Evolutionary conservation across 2,113 vertebrate genomes (phyloP).

Genomic region (Cnemophilus loriae): DNA sequence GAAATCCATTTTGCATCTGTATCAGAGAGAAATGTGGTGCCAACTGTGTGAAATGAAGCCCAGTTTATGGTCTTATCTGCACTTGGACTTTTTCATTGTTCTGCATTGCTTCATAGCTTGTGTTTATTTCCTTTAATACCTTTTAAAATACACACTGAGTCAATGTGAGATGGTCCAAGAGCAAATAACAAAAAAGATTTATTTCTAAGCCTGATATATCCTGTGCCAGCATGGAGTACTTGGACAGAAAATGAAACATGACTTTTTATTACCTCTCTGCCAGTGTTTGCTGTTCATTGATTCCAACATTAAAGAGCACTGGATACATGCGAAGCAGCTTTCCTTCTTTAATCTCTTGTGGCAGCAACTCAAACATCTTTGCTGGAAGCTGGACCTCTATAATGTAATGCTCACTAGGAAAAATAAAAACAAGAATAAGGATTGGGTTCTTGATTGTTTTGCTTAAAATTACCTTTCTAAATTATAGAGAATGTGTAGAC

Average conservation of each 20-base stretch:
- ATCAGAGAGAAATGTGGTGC: background rate
- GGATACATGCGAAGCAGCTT: conserved; percentile 84
- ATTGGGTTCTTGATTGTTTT: background rate
- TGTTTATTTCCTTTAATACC: background rate
- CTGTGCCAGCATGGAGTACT: background rate
- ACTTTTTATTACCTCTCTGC: conserved; percentile 86
- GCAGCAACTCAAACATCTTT: conserved; percentile 84
- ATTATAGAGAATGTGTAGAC: background rate
- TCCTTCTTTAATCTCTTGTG: conserved; percentile 89
- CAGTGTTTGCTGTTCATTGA: conserved; percentile 97
- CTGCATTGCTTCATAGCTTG: background rate
- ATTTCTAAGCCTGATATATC: background rate
- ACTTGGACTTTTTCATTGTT: background rate
- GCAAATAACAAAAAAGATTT: background rate
- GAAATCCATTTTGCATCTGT: background rate
- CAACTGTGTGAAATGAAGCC: background rate
- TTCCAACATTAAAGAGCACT: conserved; percentile 94
- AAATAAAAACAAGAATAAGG: background rate
- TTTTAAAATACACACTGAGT: background rate
- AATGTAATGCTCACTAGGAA: conserved; percentile 84
- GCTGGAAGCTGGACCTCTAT: conserved; percentile 91
- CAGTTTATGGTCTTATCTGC: background rate
- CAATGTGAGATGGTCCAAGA: background rate
- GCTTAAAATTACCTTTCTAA: background rate
- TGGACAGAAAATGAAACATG: background rate